phyloP scores from a whole-genome alignment of 2,113 vertebrate species.

The Malurus elegans region DNA sequence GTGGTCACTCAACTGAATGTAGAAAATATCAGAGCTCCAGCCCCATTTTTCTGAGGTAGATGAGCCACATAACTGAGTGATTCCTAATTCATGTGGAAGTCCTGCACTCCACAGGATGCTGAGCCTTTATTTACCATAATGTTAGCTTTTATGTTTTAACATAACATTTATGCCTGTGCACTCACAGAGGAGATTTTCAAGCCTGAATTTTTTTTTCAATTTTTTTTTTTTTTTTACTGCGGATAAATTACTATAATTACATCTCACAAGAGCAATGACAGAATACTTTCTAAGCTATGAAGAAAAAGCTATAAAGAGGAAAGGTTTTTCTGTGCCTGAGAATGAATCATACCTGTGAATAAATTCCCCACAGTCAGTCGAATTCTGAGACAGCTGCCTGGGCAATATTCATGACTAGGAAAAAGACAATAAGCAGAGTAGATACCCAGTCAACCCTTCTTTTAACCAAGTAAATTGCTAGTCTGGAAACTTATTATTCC shows the following conservation, averaged over 20 bases:
- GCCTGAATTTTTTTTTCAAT: slow-evolving; percentile 16
- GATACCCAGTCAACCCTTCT: not conserved
- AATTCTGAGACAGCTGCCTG: not conserved
- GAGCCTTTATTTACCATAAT: slow-evolving; percentile 19
- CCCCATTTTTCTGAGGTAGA: not conserved
- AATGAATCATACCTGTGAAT: not conserved
- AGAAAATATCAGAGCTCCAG: not conserved
- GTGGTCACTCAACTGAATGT: not conserved
- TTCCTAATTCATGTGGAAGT: not conserved
- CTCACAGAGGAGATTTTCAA: slow-evolving; percentile 8
- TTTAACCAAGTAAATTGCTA: slow-evolving; percentile 25
- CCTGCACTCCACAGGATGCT: not conserved
- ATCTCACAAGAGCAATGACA: not conserved
- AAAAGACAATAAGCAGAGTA: not conserved
- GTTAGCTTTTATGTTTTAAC: slow-evolving; percentile 11
- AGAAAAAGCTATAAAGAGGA: not conserved
- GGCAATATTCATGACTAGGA: not conserved
- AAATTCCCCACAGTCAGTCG: not conserved
- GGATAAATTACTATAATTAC: slow-evolving; percentile 42
- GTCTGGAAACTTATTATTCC: slow-evolving; percentile 1
- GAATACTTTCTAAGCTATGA: not conserved
- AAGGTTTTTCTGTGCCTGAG: not conserved
- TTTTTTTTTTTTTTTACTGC: slow-evolving; percentile 28
- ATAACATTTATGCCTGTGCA: slow-evolving; percentile 19
- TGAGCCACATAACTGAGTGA: not conserved